These are phyloP conservation scores for Dermolepida albohirtum DNA, from an alignment of 2,888 invertebrate genomes.

Conservation along the genomic window DNA sequence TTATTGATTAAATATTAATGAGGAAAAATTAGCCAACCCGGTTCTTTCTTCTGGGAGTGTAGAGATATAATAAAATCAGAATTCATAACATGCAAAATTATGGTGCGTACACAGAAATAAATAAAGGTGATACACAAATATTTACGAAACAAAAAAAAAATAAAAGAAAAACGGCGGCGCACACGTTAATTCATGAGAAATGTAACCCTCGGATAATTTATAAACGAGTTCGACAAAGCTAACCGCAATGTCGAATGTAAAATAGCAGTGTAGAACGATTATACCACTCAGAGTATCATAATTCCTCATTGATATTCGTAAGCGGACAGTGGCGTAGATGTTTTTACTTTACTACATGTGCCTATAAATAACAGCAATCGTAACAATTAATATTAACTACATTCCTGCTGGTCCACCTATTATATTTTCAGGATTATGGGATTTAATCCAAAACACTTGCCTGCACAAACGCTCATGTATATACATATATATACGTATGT, in stretches of 20 bases:
- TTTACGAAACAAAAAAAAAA: conserved; percentile 59
- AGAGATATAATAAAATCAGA: conserved; percentile 31
- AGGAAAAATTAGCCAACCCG: conserved; percentile 26
- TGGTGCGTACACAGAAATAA: conserved; percentile 60
- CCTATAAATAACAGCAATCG: conserved; percentile 51
- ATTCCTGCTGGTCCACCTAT: conserved; percentile 42
- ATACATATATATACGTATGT: not conserved
- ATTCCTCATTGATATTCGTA: conserved; percentile 62
- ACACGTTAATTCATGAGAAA: conserved; percentile 55
- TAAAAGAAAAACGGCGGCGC: conserved; percentile 2
- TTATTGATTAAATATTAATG: conserved; percentile 35
- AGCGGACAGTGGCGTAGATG: conserved; percentile 60
- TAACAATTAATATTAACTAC: conserved; percentile 53
- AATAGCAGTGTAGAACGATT: conserved; percentile 61
- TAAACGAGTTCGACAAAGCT: conserved; percentile 60
- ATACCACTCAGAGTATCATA: conserved; percentile 57
- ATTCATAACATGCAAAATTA: conserved; percentile 50
- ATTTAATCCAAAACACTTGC: conserved; percentile 41
- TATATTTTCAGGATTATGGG: conserved; percentile 45
- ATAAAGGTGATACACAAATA: conserved; percentile 63
- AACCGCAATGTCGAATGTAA: conserved; percentile 61
- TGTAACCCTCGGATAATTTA: conserved; percentile 60
- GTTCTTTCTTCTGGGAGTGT: conserved; percentile 16
- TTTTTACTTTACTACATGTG: conserved; percentile 45
- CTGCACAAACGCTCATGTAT: not conserved